phyloP scores from a whole-genome alignment of 2,797 vertebrate species.

The Onychomys torridus region DNA sequence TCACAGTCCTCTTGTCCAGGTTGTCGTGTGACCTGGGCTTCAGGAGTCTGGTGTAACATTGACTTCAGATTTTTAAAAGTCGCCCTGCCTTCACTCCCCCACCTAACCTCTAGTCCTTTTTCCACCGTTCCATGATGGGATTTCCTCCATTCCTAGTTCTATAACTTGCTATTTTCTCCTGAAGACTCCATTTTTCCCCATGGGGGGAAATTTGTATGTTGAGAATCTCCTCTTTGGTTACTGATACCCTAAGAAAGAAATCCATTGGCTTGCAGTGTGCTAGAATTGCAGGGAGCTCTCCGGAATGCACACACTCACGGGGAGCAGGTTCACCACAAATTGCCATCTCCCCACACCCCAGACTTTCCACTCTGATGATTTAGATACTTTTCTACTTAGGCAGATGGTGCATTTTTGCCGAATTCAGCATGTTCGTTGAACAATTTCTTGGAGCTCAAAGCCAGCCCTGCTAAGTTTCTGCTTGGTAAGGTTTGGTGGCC shows the following conservation, averaged over 20 bases:
- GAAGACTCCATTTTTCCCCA: not conserved
- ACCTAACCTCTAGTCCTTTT: not conserved
- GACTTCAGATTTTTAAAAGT: not conserved
- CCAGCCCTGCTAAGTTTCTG: conserved; percentile 63
- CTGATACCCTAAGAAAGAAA: conserved; percentile 16
- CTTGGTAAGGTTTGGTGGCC: conserved; percentile 76
- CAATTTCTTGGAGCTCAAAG: conserved; percentile 44
- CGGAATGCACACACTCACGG: not conserved
- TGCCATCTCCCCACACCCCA: not conserved
- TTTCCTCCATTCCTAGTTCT: not conserved
- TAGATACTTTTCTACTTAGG: conserved; percentile 56
- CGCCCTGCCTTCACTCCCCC: not conserved
- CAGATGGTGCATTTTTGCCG: conserved; percentile 50
- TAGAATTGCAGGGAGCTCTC: not conserved
- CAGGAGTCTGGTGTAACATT: not conserved
- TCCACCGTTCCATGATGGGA: not conserved
- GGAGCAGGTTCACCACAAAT: not conserved
- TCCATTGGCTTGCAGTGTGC: not conserved
- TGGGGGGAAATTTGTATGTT: not conserved
- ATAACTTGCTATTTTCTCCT: not conserved
- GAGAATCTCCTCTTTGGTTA: not conserved
- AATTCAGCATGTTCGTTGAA: conserved; percentile 75
- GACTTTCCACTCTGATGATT: conserved; percentile 57
- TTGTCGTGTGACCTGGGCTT: not conserved
- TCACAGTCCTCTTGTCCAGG: not conserved